Evolutionary conservation across 1,140 invertebrate genomes (phyloP), one percentile per base, ranked within the genome.

Genomic region (Pseudomyrmex pallidus): DNA sequence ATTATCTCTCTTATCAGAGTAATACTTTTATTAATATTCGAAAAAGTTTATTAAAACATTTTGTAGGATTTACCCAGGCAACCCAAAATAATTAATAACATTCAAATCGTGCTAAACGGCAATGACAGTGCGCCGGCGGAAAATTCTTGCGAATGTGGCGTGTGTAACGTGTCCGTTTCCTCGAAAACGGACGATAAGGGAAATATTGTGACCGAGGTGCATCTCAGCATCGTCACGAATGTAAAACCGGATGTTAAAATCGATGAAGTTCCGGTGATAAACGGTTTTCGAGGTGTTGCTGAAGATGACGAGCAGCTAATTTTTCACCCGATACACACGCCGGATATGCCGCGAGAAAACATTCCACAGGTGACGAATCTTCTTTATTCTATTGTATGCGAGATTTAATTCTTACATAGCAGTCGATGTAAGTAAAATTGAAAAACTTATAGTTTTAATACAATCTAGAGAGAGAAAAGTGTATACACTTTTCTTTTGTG

Each of bases 211-310:
- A 90, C 85, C 0, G 84, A 90, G 5, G 68, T 91, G 9, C 83
- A 77, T 35, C 66, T 91, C 2, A 90, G 57, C 20, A 56, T 91
- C 25, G 25, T 87, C 13, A 88, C 89, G 1, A 91, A 80, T 25
- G 9, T 57, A 5, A 64, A 84, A 13, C 25, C 67, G 1, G n/a
- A 77, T 17, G 20, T 70, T 13, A 64, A 85, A 9, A 57, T 83
- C 1, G 70, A 84, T 7, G 90, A 91, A 20, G 70, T 91, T 44
- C 90, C 91, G 9, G 72, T 91, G 4, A 86, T 91, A 54, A 85
- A 88, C 9, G 85, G 91, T 48, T 20, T 88, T 67, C 85, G 76
- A 20, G 89, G 87, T n/a, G 5, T 77, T 9, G 63, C 46, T 73
- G 20, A 74, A 13, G 25, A 83, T 8, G 9, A 44, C 9, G 48